Conservation (phyloP, 2,888 invertebrate species). For the Cephus nigrinus region DNA sequence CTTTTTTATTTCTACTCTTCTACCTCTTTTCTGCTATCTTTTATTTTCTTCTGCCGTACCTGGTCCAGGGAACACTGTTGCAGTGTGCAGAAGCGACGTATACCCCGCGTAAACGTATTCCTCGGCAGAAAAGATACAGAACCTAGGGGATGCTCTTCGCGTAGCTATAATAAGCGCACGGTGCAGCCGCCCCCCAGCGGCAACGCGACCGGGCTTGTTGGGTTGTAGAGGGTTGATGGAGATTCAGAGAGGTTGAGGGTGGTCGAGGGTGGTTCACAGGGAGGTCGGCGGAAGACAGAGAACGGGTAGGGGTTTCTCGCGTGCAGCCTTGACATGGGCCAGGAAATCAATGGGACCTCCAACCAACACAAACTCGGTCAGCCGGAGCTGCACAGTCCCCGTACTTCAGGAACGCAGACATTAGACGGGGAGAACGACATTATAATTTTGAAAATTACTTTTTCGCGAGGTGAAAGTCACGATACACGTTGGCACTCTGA, state of each 20-base stretch:
- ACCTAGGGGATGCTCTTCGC: background rate
- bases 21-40: no score
- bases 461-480: no score
- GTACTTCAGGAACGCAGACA: constrained; percentile 1
- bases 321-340: constrained; percentile 66
- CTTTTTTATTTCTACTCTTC: no score
- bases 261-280: constrained; percentile 35
- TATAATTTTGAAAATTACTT: no score
- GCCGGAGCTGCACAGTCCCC: constrained; percentile 36
- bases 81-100: no score
- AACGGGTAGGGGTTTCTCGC: constrained; percentile 52
- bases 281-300: background rate
- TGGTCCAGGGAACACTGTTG: no score
- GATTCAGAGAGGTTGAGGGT: constrained; percentile 36
- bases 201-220: background rate
- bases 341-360: constrained; percentile 67
- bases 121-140: background rate
- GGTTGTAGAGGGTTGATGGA: background rate
- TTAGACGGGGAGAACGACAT: no score
- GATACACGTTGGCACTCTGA: no score
- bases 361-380: constrained; percentile 61
- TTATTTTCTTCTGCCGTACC: no score
- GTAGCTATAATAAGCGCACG: constrained; percentile 5
- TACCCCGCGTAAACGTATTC: no score
- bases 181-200: background rate